Percentiles rank a stretch among this genome's conserved stretches.
Conservation (phyloP, 2,888 invertebrate genomes). For the Hydraecia micacea region DNA sequence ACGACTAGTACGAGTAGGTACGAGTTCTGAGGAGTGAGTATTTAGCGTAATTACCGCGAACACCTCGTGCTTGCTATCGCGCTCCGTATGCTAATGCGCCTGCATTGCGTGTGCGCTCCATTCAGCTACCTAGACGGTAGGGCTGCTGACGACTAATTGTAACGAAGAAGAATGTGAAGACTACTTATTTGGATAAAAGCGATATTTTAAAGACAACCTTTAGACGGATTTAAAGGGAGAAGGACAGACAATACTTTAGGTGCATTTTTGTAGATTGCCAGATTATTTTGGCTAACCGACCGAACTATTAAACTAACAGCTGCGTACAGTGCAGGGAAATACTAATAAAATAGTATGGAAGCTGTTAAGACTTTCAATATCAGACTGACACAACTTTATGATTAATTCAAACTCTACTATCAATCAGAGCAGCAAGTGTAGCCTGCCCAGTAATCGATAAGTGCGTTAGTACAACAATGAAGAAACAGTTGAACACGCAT, state of each 20-base stretch:
- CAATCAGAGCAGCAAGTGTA: neutral
- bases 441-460: neutral
- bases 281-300: neutral
- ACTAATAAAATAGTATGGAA: too few relatives aligned
- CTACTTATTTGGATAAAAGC: neutral
- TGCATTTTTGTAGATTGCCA: too few relatives aligned
- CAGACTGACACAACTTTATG: neutral
- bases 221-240: neutral
- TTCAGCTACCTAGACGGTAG: constrained; percentile 17
- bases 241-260: neutral
- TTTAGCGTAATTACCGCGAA: constrained; percentile 43
- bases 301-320: neutral
- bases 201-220: neutral
- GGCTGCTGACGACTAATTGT: constrained; percentile 8
- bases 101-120: constrained; percentile 48
- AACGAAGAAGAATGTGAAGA: neutral
- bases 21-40: constrained; percentile 8
- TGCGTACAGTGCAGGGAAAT: neutral
- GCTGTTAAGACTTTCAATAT: too few relatives aligned
- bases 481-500: too few relatives aligned
- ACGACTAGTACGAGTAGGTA: constrained; percentile 6
- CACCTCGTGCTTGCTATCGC: constrained; percentile 42
- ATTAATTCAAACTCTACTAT: neutral
- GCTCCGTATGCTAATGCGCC: constrained; percentile 54
- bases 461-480: neutral